Evolutionary conservation across 2,888 invertebrate genomes (phyloP), one percentile per base, ranked within the genome.

Genomic region (Mimumesa dahlbomi): DNA sequence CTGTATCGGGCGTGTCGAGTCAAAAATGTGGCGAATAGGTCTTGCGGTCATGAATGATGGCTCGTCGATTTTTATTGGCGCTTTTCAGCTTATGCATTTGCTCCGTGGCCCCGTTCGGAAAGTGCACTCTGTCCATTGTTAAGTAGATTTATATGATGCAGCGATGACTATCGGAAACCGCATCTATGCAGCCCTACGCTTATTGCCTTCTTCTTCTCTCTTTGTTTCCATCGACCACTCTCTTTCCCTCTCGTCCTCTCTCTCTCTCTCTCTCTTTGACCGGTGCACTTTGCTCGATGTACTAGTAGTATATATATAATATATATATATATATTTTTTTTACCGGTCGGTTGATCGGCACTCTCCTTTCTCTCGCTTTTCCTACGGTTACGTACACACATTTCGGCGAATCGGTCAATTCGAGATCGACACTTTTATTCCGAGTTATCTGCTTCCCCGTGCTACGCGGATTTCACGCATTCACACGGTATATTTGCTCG

Each of bases 71-170:
- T 76, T 82, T 78, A 80, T 76, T 82, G 78, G 57, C 75, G 64
- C 66, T 73, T 53, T 54, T 65, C 46, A 58, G 61, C 64, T 48
- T 57, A 48, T 53, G 68, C 73, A 69, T 67, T 63, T 62, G 64
- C 71, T 62, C 63, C 58, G 71, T 38, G 64, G 65, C 63, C 59
- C 40, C 59, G 45, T 52, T 67, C 56, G 58, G 65, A 54, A 61
- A 69, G 63, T 61, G 70, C 70, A 71, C 73, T 74, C 67, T 45
- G 69, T 52, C 77, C 74, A 77, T 83, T 83, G 82, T 83, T 81
- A 77, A 81, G 75, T 73, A 82, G 77, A 81, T 82, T 83, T 82
- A 79, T 83, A 79, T 61, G 79, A 81, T 74, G 75, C 76, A 66
- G 58, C 76, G 79, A 83, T 83, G 82, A 82, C 77, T 78, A 74